Base-by-base conservation (phyloP, 2,888 invertebrate genomes). In the Ellobium chinense region DNA sequence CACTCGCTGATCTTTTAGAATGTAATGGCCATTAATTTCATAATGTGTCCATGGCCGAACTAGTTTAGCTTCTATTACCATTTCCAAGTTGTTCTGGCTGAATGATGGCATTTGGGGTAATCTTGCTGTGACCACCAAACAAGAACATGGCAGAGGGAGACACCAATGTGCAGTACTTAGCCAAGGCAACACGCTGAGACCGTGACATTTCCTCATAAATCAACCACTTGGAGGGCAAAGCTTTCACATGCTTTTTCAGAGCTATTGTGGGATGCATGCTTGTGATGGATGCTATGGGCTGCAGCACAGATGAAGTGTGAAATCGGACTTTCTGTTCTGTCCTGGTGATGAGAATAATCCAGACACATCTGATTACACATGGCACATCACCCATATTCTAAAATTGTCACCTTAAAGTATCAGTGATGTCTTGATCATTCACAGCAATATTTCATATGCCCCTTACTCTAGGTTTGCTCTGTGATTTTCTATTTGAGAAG, bases 131-230 rank as follows among this genome's bases (percentile, higher is more conserved):
- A 0, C 97, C 97, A 21, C 96, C 95, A 87, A 97, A 96, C 46
- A 98, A 89, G 0, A 96, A 95, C 14, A 98, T 95, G 0, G 97
- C 96, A 27, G 97, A 91, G 0, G 97, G 95, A 14, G 97, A 96
- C 0, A 98, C 95, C 9, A 96, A 92, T 0, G 98, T 98, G 81
- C 96, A 96, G 85, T 96, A 96, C 65, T 96, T 95, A 1, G 97
- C 95, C 89, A 96, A 95, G 82, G 96, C 96, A 75, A 95, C 94
- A 18, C 88, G 88, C 27, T 95, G 94, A 24, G 85, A 84, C 65
- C 96, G 95, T 0, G 95, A 95, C 93, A 97, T 96, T 92, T 98
- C 97, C 90, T 97, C 97, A 90, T 96, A 98, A 18, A 97, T 94
- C 24, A 98, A 93, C 97, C 98, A 98, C 88, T 97, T 96, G 18